Conservation (phyloP, 1,140 invertebrate species). For the Bombus haemorrhoidalis region DNA sequence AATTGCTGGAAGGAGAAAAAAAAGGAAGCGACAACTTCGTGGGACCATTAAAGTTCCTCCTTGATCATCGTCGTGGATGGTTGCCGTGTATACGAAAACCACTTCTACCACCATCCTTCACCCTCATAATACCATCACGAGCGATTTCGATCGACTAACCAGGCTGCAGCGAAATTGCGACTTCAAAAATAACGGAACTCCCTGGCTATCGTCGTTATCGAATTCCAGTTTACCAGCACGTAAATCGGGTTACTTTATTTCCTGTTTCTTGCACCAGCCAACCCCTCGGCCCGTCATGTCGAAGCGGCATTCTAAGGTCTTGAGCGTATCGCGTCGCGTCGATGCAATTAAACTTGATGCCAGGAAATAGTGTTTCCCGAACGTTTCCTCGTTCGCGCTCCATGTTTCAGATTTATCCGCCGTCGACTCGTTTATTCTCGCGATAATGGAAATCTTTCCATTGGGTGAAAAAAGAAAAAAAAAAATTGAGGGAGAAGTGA, state of each 20-base stretch:
- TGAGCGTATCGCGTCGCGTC: conserved; percentile 1
- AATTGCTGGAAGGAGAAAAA: background rate
- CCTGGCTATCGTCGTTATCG: conserved; percentile 36
- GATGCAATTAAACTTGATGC: conserved; percentile 47
- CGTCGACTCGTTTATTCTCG: background rate
- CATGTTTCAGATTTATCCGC: background rate
- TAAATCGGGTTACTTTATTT: conserved; percentile 49
- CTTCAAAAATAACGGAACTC: conserved; percentile 35
- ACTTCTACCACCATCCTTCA: background rate
- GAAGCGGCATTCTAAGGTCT: background rate
- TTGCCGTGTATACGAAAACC: background rate
- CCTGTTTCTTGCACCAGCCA: conserved; percentile 12
- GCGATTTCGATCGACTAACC: conserved; percentile 13
- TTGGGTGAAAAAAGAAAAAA: too few relatives aligned
- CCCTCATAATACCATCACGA: background rate
- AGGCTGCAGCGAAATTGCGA: background rate
- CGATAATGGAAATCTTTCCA: background rate
- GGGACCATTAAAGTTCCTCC: background rate
- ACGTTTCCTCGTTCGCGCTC: background rate
- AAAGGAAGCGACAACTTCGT: background rate
- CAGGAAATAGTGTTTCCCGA: conserved; percentile 14
- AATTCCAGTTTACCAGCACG: conserved; percentile 29
- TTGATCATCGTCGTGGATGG: conserved; percentile 9
- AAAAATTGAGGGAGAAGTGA: too few relatives aligned
- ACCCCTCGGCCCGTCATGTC: background rate